Evolutionary conservation across 2,888 invertebrate species (phyloP), one percentile per base, ranked within the genome.

Genomic region (Agrenia bidenticulata): DNA sequence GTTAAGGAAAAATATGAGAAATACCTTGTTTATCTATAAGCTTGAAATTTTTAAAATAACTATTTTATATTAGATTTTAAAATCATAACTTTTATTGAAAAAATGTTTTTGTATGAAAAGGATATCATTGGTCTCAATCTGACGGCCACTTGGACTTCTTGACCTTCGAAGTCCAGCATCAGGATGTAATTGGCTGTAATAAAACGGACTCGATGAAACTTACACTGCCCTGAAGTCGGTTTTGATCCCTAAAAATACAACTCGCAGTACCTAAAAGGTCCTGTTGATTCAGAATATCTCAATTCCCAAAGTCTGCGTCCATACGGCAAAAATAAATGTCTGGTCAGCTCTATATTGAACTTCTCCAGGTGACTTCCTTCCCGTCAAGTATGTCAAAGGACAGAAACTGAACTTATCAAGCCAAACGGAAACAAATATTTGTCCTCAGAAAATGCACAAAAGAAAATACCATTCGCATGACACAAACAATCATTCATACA

Each of bases 131-230:
- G 70, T 26, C 70, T 41, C 2, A 70, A 45, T 41, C 70, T 41
- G 1, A 70, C 65, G 39, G 61, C 63, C 17, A 67, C 70, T 42
- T 63, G 64, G 19, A 70, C 61, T 21, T 49, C 61, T 45, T 67
- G 39, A 15, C 55, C 55, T 26, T 55, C 55, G 32, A 55, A 55
- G 2, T 24, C 9, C 27, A 55, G 32, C 55, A 55, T 55, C 15
- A 11, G 7, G 15, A 5, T n/a, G 9, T 17, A 11, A n/a, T 11
- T 32, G 32, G 4, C 11, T 32, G 32, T n/a, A n/a, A n/a, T n/a
- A n/a, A n/a, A n/a, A n/a, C n/a, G n/a, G n/a, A n/a, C n/a, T n/a
- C n/a, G n/a, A n/a, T n/a, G n/a, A n/a, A n/a, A 32, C 11, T 32
- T 32, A 11, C 11, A 32, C 32, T 32, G 32, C 11, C 32, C 32